A percentile compares a stretch with the other conserved stretches of the same genome.
Conservation (phyloP, 2,113 vertebrate genomes). For the Malurus cyaneus region DNA sequence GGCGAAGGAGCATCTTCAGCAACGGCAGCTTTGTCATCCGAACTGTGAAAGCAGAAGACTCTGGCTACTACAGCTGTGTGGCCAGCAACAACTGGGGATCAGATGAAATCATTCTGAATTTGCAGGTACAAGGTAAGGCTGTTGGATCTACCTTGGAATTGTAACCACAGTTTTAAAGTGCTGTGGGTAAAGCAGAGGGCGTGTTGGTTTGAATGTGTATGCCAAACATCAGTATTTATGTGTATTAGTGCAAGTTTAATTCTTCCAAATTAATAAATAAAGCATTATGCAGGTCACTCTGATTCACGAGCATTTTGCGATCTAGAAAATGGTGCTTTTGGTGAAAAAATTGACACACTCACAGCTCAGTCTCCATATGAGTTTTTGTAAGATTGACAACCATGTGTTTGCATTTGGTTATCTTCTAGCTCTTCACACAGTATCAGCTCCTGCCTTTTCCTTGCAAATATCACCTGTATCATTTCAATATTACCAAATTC, state of each 20-base stretch:
- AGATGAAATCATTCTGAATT: constrained; percentile 93
- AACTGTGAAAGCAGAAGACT: constrained; percentile 96
- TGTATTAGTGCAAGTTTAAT: neutral
- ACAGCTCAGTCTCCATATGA: neutral
- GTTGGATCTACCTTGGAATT: neutral
- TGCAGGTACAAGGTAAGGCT: constrained; percentile 93
- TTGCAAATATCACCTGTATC: neutral
- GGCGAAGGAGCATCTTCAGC: constrained; percentile 88
- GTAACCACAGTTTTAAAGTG: neutral
- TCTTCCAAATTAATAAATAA: neutral
- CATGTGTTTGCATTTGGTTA: neutral
- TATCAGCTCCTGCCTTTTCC: neutral
- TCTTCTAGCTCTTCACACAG: neutral
- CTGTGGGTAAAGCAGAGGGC: neutral
- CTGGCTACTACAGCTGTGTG: constrained; percentile 95
- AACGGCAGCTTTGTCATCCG: constrained; percentile 97
- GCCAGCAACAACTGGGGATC: constrained; percentile 98
- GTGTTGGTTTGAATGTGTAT: neutral
- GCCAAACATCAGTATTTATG: neutral
- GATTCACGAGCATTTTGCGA: neutral
- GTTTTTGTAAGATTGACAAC: neutral
- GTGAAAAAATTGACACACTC: neutral
- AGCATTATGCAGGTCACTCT: neutral
- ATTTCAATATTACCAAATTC: neutral
- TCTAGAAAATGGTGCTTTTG: neutral